These are phyloP conservation scores for Periphyllus acericola DNA, from an alignment of 2,888 invertebrate genomes.

Conservation along the genomic window DNA sequence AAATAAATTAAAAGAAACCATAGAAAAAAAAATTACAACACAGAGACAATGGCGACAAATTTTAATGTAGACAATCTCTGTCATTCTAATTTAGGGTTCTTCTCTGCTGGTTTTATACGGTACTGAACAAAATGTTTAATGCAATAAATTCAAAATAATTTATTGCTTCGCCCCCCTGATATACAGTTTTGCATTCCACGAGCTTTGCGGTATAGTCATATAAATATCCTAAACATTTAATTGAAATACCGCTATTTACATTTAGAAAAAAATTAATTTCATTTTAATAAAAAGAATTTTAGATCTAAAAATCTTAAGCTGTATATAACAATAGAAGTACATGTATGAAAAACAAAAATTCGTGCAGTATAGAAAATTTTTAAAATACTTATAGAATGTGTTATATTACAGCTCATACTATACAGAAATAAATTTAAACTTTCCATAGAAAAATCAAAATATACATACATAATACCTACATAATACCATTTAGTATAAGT, in stretches of 20 bases:
- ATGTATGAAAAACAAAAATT: too few species aligned
- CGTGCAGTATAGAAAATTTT: too few species aligned
- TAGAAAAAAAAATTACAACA: neutral
- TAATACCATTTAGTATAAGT: too few species aligned
- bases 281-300: neutral
- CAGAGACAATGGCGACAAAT: neutral
- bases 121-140: neutral
- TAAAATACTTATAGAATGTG: too few species aligned
- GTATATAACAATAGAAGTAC: too few species aligned
- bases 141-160: constrained; percentile 40
- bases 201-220: neutral
- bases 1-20: neutral
- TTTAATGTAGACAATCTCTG: constrained; percentile 3
- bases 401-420: too few species aligned
- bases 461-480: neutral
- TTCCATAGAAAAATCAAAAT: neutral
- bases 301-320: neutral
- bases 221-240: constrained; percentile 15
- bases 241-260: neutral
- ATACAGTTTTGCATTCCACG: constrained; percentile 8
- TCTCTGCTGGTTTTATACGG: neutral
- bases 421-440: too few species aligned
- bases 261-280: neutral
- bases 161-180: neutral
- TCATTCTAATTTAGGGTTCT: constrained; percentile 9